A percentile compares a stretch with the other conserved stretches of the same genome.
Conservation (phyloP, 1,140 invertebrate species). For the Drosophila guanche region DNA sequence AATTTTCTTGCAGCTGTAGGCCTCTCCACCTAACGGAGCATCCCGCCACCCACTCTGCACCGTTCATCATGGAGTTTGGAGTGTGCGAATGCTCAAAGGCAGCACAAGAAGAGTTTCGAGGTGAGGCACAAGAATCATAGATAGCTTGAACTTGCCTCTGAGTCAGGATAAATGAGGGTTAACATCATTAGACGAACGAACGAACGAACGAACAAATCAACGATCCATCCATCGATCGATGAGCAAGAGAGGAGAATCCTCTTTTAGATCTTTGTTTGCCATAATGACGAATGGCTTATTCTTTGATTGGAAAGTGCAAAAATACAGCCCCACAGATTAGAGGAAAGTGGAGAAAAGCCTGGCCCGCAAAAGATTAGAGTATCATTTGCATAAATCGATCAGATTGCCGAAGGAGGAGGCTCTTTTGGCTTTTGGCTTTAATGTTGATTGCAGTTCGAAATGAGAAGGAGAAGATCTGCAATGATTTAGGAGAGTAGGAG, state of each 20-base stretch:
- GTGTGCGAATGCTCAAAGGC: background rate
- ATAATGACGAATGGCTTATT: constrained; percentile 56
- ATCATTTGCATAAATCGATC: constrained; percentile 47
- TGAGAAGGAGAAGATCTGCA: background rate
- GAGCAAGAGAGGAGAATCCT: constrained; percentile 36
- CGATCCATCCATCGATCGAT: constrained; percentile 2
- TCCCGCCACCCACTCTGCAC: constrained; percentile 40
- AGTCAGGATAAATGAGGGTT: constrained; percentile 48
- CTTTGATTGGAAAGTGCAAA: constrained; percentile 1
- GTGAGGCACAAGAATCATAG: constrained; percentile 18
- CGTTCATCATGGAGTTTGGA: constrained; percentile 15
- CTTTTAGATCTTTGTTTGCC: constrained; percentile 46
- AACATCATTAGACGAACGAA: constrained; percentile 44
- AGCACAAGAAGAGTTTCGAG: constrained; percentile 34
- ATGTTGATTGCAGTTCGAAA: constrained; percentile 6
- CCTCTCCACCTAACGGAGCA: constrained; percentile 31
- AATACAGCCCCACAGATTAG: too few species aligned
- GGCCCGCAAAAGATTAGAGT: constrained; percentile 25
- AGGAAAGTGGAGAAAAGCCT: too few species aligned
- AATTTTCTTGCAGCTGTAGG: constrained; percentile 32
- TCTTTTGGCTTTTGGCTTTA: constrained; percentile 13
- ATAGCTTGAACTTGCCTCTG: constrained; percentile 47
- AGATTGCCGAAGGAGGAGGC: constrained; percentile 26
- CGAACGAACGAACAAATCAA: background rate
- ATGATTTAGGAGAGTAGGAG: background rate